Evolutionary conservation across 2,888 invertebrate genomes (phyloP), one percentile per base, ranked within the genome.

Genomic region (Phortica okadai): DNA sequence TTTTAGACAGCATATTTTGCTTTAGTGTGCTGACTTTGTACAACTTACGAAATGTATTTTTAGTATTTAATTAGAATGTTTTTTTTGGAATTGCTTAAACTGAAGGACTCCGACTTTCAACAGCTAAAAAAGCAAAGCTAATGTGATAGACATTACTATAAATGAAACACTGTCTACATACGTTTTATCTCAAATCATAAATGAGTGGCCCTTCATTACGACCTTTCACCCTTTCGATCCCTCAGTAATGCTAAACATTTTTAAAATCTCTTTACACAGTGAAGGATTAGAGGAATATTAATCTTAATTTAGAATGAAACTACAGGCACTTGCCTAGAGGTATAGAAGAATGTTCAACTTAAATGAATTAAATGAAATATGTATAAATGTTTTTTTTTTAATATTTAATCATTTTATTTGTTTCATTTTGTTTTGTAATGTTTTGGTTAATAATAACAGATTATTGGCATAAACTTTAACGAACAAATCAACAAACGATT

Each of bases 1-100:
- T 83, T 50, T 77, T 78, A 73, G 33, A 77, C 78, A 3, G 83
- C 14, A 87, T 86, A 86, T n/a, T 64, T 64, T 0, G 0, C 8
- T 14, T 3, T 14, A 16, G 25, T 62, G 11, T 62, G 5, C 6
- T n/a, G 21, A 62, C 6, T n/a, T 62, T 25, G 11, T 11, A 16
- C 5, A 62, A 59, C 59, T 59, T 1, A 4, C 4, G 14, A 21
- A 62, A 16, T 11, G 8, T 16, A 21, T 45, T 14, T 54, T 42
- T 6, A 21, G n/a, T 62, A 14, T 21, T 42, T 59, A 58, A 66
- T 66, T 64, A 21, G 42, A 44, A 73, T 75, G 62, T 11, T 69
- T 42, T 21, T 21, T 21, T 21, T 21, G 21, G 21, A 73, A 73
- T n/a, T 54, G 14, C 45, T 45, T 69, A 2, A 14, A 70, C n/a